These are phyloP conservation scores for Corythaixoides concolor DNA, from an alignment of 2,113 vertebrate species.

Conservation along the genomic window DNA sequence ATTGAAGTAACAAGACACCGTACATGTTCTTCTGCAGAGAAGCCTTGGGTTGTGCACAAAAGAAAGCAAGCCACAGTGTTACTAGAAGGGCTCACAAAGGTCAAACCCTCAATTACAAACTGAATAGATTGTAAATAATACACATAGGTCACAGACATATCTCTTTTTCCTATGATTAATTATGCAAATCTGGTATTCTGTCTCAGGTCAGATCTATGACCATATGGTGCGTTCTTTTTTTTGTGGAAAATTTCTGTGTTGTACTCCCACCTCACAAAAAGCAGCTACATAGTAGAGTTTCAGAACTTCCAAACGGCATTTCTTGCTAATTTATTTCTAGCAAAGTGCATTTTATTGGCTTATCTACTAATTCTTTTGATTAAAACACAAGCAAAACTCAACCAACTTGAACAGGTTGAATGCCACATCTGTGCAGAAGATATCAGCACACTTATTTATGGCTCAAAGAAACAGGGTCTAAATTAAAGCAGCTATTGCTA, in stretches of 20 bases:
- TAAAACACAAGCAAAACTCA: conserved; percentile 75
- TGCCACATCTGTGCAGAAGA: conserved; percentile 79
- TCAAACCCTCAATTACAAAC: conserved; percentile 66
- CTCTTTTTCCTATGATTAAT: conserved; percentile 66
- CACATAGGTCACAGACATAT: conserved; percentile 32
- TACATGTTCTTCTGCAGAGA: background rate
- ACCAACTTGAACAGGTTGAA: conserved; percentile 77
- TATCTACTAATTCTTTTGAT: conserved; percentile 73
- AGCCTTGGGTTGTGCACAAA: background rate
- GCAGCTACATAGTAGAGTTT: background rate
- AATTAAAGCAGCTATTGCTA: conserved; percentile 86
- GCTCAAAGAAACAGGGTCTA: conserved; percentile 81
- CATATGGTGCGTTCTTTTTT: background rate
- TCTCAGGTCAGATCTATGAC: conserved; percentile 45
- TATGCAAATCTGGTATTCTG: conserved; percentile 60
- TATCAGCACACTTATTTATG: conserved; percentile 77
- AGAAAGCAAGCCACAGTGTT: background rate
- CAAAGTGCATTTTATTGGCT: conserved; percentile 66
- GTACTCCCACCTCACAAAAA: background rate
- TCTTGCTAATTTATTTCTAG: conserved; percentile 69
- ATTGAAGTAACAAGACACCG: background rate
- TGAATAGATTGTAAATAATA: conserved; percentile 68
- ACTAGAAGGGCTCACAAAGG: conserved; percentile 45
- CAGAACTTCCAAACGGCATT: conserved; percentile 20
- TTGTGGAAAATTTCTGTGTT: conserved; percentile 9